These are phyloP conservation scores for Dichetophora obliterata DNA, from an alignment of 2,888 invertebrate genomes.

Conservation along the genomic window DNA sequence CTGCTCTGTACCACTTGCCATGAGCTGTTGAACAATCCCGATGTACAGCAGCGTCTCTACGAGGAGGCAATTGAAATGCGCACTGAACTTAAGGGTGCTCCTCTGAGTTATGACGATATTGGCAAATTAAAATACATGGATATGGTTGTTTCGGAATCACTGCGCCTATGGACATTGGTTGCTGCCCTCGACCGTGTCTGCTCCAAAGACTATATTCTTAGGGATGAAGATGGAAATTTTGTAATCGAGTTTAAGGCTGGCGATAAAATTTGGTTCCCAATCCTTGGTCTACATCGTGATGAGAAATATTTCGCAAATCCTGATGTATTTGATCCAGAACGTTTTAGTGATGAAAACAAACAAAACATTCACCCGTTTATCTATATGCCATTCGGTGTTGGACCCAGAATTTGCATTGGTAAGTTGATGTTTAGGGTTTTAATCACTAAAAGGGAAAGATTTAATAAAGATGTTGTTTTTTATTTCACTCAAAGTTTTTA, in stretches of 20 bases:
- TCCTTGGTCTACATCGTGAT: conserved; percentile 69
- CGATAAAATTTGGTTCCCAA: conserved; percentile 67
- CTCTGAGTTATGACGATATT: conserved; percentile 71
- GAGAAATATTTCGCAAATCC: conserved; percentile 72
- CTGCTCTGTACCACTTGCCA: conserved; percentile 70
- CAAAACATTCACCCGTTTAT: conserved; percentile 66
- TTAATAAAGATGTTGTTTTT: too few species aligned
- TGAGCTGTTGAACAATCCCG: conserved; percentile 72
- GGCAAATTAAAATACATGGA: conserved; percentile 73
- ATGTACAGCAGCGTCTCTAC: conserved; percentile 71
- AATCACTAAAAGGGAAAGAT: too few species aligned
- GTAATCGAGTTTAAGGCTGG: conserved; percentile 70
- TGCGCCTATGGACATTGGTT: conserved; percentile 70
- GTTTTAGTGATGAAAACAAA: conserved; percentile 73
- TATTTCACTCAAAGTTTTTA: too few species aligned
- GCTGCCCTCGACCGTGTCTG: conserved; percentile 69
- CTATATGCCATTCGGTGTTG: conserved; percentile 73
- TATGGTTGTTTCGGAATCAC: conserved; percentile 72
- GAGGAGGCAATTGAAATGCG: conserved; percentile 71
- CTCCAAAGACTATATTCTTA: conserved; percentile 66
- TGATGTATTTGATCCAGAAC: conserved; percentile 72
- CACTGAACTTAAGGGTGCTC: conserved; percentile 62
- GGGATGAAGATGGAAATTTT: conserved; percentile 68
- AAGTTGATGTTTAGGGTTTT: not conserved
- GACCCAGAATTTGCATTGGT: conserved; percentile 75